Base-by-base conservation (phyloP, 35 echinoderm and acorn worm species). In the Anneissia japonica region DNA sequence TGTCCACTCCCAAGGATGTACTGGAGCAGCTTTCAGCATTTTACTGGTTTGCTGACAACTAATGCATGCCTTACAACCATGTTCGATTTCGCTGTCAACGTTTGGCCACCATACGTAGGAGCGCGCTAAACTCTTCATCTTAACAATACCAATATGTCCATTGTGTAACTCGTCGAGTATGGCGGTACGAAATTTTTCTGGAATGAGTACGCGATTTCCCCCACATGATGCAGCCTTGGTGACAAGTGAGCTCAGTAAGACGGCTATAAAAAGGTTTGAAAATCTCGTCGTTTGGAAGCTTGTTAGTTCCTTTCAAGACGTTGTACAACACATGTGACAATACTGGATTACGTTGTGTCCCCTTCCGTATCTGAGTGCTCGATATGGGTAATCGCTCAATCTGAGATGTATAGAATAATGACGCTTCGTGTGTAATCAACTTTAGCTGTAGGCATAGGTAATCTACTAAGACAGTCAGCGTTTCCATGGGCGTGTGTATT, bases 91-190 rank as follows among this genome's bases (percentile, higher is more conserved):
- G 9, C 30, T 38, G 23, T 80, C 76, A 37, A 86, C 34, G 30
- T 88, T 88, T 13, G 86, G 77, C 86, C 79, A 88, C 86, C 86
- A 88, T 17, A 88, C 36, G 64, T 79, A 51, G 6, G n/a, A 72
- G 30, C 78, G 39, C 0, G 86, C 77, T 14, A 88, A 38, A 64
- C 39, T 64, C 74, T 88, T 88, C 86, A 88, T 88, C 19, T 35
- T 43, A 35, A 36, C 45, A 35, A 37, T 39, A 7, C 79, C 86
- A 34, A 80, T 46, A 38, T 88, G 86, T 55, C 40, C 39, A 31
- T 80, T 39, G 74, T 88, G 86, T 16, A 88, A n/a, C n/a, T 88
- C 86, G 0, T 88, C 9, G 9, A 81, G 38, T 16, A 81, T 36
- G 23, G 35, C 36, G 11, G 34, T 26, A 37, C 36, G 79, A 39